Percentiles rank a stretch among this genome's conserved stretches.
Evolutionary conservation across 2,797 vertebrate species (phyloP).

Genomic region (Psittacula derbiana): DNA sequence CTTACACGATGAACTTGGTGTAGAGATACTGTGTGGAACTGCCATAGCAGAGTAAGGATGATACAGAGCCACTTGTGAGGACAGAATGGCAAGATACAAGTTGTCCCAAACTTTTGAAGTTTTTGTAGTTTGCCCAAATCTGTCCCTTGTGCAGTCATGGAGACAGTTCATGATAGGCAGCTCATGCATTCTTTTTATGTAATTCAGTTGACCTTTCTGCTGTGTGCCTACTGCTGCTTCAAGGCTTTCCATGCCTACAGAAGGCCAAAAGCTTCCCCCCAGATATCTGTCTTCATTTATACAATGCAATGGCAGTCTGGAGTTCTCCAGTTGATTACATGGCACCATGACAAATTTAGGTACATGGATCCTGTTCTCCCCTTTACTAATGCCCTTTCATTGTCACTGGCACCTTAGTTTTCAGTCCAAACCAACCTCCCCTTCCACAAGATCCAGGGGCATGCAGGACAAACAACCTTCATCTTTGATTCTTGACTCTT

Average conservation of each 20-base stretch:
- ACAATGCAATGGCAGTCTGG: not conserved
- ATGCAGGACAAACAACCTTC: not conserved
- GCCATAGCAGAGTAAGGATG: not conserved
- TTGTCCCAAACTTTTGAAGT: not conserved
- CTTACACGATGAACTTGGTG: not conserved
- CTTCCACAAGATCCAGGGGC: not conserved
- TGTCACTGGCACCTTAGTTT: not conserved
- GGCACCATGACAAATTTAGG: not conserved
- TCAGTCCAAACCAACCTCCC: not conserved
- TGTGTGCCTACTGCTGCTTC: not conserved
- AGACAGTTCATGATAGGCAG: not conserved
- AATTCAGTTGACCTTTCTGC: not conserved
- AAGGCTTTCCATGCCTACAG: not conserved
- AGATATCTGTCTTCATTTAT: not conserved
- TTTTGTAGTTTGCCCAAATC: not conserved
- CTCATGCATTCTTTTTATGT: not conserved
- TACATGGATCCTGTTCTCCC: not conserved
- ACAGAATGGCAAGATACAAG: not conserved
- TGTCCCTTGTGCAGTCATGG: not conserved
- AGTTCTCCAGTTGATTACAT: not conserved
- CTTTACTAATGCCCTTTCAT: not conserved
- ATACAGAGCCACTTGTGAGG: rapidly evolving
- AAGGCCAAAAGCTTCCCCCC: not conserved
- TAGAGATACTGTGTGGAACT: not conserved
- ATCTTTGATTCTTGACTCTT: not conserved